Evolutionary conservation across 2,888 invertebrate genomes (phyloP).

Genomic region (Ormyrus labotus): DNA sequence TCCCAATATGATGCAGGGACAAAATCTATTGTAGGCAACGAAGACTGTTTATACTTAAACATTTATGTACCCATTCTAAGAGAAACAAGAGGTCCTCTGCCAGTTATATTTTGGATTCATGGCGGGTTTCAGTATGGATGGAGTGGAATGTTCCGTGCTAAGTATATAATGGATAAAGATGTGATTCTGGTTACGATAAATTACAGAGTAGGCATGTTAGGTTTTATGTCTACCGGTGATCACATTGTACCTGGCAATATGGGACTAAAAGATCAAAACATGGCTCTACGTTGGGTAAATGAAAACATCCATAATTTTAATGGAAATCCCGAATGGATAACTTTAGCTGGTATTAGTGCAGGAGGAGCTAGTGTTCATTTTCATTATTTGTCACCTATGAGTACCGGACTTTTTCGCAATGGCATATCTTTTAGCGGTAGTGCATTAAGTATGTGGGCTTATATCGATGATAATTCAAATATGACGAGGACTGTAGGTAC

Average conservation of each 20-base stretch:
- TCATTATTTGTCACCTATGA: slow-evolving; percentile 82
- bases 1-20: no score
- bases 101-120: slow-evolving; percentile 72
- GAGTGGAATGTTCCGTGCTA: slow-evolving; percentile 76
- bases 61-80: slow-evolving; percentile 65
- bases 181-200: slow-evolving; percentile 74
- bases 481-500: slow-evolving; percentile 81
- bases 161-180: slow-evolving; percentile 80
- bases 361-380: slow-evolving; percentile 87
- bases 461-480: slow-evolving; percentile 75
- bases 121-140: slow-evolving; percentile 76
- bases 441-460: slow-evolving; percentile 78
- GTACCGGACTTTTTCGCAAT: slow-evolving; percentile 77
- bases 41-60: slow-evolving; percentile 72
- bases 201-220: slow-evolving; percentile 70
- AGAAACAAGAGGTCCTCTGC: slow-evolving; percentile 58
- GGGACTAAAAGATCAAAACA: slow-evolving; percentile 85
- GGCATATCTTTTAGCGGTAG: slow-evolving; percentile 85
- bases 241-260: slow-evolving; percentile 83
- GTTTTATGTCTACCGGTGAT: slow-evolving; percentile 87
- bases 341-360: slow-evolving; percentile 84
- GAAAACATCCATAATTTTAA: slow-evolving; percentile 84
- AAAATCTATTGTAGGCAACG: slow-evolving; percentile 62
- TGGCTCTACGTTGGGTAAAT: slow-evolving; percentile 84
- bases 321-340: slow-evolving; percentile 83